Conservation (phyloP, 2,797 vertebrate species). For the Halcyon smyrnensis region DNA sequence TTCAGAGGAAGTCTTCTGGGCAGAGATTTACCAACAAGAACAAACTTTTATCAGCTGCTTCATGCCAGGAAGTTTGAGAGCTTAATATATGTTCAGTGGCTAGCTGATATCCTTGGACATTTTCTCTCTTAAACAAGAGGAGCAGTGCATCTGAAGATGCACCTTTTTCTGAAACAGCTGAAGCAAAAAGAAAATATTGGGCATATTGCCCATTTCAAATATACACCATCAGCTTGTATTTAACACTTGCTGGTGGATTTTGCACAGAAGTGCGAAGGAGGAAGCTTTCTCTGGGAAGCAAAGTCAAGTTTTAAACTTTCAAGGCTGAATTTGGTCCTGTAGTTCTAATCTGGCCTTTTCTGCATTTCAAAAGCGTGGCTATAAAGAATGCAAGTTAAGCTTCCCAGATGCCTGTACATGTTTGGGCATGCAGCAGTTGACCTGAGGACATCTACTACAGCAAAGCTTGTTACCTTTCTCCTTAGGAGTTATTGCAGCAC, state of each 20-base stretch:
- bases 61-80: background rate
- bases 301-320: background rate
- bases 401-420: background rate
- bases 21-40: no score
- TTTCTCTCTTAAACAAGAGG: background rate
- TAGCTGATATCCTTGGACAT: background rate
- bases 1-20: no score
- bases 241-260: background rate
- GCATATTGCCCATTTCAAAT: background rate
- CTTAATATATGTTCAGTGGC: background rate
- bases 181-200: background rate
- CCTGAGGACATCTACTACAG: background rate
- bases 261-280: background rate
- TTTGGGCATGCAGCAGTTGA: background rate
- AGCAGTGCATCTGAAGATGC: background rate
- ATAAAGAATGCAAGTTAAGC: background rate
- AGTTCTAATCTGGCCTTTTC: background rate
- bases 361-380: background rate
- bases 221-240: background rate
- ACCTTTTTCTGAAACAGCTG: background rate
- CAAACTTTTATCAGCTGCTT: background rate
- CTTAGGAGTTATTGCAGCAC: background rate
- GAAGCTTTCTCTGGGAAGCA: background rate
- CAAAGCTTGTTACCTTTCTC: background rate
- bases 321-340: background rate